Base-by-base conservation (phyloP, 2,113 vertebrate species). In the Eulemur macaco region DNA sequence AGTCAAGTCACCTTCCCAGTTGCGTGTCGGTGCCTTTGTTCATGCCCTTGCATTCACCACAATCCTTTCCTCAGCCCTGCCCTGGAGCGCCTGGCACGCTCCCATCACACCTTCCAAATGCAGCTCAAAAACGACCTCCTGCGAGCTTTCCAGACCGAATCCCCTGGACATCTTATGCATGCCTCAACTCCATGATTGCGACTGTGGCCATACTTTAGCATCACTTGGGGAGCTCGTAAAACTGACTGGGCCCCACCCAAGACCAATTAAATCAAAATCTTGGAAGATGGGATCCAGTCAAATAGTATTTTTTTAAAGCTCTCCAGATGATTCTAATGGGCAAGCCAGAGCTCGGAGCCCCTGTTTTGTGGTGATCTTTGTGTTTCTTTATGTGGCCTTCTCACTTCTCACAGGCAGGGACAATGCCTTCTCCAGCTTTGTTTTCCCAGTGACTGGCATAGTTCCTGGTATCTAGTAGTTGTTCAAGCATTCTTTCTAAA, bases 221-320 rank as follows among this genome's bases (percentile, higher is more conserved):
- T 81, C 71, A 52, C 14, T 47, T 90, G n/a, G 71, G 74, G 58
- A 95, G 64, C 34, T 94, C 83, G 31, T 92, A 84, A 84, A 89
- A 89, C 50, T 96, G 56, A 39, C 31, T 76, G 18, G 52, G 4
- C 9, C 39, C 58, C 58, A 89, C 14, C 12, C 45, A 69, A 68
- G 86, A 45, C 71, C 78, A 86, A 95, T 85, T 81, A 94, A 91
- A 73, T 74, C 6, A 95, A 85, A 81, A 60, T 52, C 42, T 73
- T 74, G 47, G 34, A 68, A 77, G 29, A 20, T 73, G 8, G 5
- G 56, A 89, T 82, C 31, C 23, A 81, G n/a, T 74, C 50, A 78
- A 11, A 10, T 37, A 58, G 37, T 69, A 45, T 54, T 63, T 52
- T 56, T 73, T 27, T 6, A 37, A 37, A 88, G 45, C 17, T 89